Percentiles rank a stretch among this genome's conserved stretches.
phyloP scores from a whole-genome alignment of 1,140 invertebrate species.

The Sipha flava region DNA sequence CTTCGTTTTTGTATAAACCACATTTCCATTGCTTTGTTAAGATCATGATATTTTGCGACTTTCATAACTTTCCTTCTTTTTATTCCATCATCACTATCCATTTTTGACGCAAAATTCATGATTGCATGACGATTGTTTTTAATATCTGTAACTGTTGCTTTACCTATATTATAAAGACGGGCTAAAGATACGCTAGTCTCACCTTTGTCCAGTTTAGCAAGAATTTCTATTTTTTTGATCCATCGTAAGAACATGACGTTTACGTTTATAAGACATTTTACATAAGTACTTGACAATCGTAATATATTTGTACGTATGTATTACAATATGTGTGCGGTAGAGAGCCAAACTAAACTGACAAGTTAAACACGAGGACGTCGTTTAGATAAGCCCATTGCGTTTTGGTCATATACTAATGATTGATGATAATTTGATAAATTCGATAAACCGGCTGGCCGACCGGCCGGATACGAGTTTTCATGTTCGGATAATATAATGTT shows the following conservation, averaged over 20 bases:
- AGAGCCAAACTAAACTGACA: no score
- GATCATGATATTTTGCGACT: conserved; percentile 28
- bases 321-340: neutral
- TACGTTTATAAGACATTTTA: neutral
- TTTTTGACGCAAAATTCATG: conserved; percentile 27
- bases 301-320: neutral
- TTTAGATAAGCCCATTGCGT: neutral
- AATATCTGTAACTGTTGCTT: conserved; percentile 34
- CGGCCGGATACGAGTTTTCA: no score
- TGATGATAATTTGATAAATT: no score
- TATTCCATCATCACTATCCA: conserved; percentile 12
- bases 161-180: conserved; percentile 30
- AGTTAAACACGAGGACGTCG: neutral
- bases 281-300: neutral
- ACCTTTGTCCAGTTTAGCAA: conserved; percentile 34
- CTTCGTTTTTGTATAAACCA: conserved; percentile 37
- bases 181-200: conserved; percentile 25
- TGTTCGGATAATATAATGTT: no score
- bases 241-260: neutral
- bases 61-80: conserved; percentile 33
- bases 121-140: conserved; percentile 32
- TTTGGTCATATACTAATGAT: neutral
- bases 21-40: conserved; percentile 35
- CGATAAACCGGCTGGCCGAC: no score
- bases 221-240: conserved; percentile 34